Conservation (phyloP, 2,797 vertebrate species). For the Gobionotothen gibberifrons region DNA sequence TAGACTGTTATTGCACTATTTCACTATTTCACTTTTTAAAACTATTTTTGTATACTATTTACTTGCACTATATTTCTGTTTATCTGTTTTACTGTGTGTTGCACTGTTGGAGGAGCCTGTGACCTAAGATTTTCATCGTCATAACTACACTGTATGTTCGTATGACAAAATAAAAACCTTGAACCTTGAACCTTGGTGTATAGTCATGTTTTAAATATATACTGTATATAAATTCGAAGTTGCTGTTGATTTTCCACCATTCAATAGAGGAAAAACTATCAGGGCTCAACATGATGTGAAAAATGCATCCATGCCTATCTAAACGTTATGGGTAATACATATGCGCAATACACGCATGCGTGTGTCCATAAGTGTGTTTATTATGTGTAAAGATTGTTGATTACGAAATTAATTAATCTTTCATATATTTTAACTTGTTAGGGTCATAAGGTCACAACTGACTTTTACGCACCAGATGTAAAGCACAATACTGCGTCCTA, state of each 20-base stretch:
- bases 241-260: neutral
- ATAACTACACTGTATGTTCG: too few species aligned
- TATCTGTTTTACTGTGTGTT: too few species aligned
- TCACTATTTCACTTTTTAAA: too few species aligned
- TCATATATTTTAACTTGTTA: neutral
- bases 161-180: too few species aligned
- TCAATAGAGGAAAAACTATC: neutral
- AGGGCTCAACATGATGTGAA: neutral
- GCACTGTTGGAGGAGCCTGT: too few species aligned
- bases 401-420: neutral
- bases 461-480: conserved; percentile 52
- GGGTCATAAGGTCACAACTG: neutral
- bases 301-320: neutral
- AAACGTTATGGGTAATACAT: conserved; percentile 4
- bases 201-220: neutral
- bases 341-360: conserved; percentile 16
- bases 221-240: too few species aligned
- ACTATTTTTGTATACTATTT: too few species aligned
- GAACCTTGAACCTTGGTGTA: neutral
- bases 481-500: conserved; percentile 7
- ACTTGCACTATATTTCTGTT: too few species aligned
- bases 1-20: too few species aligned
- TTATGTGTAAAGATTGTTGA: neutral
- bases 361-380: neutral
- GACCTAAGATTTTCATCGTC: too few species aligned